These are phyloP conservation scores for Ormyrus thymus DNA, from an alignment of 2,888 invertebrate genomes.

Conservation along the genomic window DNA sequence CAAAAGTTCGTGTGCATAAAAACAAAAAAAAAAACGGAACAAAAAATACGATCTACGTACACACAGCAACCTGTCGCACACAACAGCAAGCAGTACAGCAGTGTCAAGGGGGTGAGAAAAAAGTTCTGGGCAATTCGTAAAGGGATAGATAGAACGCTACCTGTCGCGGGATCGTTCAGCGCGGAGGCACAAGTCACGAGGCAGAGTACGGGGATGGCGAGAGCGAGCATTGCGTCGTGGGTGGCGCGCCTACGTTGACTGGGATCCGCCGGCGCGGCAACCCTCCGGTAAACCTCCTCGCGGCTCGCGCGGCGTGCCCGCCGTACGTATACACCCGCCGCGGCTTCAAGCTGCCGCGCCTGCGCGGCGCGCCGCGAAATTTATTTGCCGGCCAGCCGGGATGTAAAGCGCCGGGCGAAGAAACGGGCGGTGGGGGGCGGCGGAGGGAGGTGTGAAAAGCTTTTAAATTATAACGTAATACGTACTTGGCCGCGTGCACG, in stretches of 20 bases:
- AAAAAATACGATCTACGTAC: too few relatives aligned
- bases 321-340: slow-evolving; percentile 26
- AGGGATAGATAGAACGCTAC: slow-evolving; percentile 60
- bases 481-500: neutral
- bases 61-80: too few relatives aligned
- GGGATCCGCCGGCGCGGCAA: slow-evolving; percentile 59
- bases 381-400: slow-evolving; percentile 14
- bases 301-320: slow-evolving; percentile 59
- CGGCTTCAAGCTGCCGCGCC: slow-evolving; percentile 27
- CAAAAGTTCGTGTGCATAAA: too few relatives aligned
- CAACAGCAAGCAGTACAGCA: too few relatives aligned
- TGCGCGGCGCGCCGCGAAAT: slow-evolving; percentile 22
- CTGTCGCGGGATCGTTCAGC: slow-evolving; percentile 70
- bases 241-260: slow-evolving; percentile 73
- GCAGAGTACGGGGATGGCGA: slow-evolving; percentile 68
- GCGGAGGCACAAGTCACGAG: slow-evolving; percentile 68
- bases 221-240: slow-evolving; percentile 68
- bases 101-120: too few relatives aligned
- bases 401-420: slow-evolving; percentile 19
- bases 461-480: slow-evolving; percentile 41
- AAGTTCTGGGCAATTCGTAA: too few relatives aligned
- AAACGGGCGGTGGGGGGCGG: neutral
- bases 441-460: slow-evolving; percentile 35
- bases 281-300: slow-evolving; percentile 52
- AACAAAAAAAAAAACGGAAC: too few relatives aligned